Evolutionary conservation across 2,888 invertebrate species (phyloP).

Genomic region (Apodemia arnacis): DNA sequence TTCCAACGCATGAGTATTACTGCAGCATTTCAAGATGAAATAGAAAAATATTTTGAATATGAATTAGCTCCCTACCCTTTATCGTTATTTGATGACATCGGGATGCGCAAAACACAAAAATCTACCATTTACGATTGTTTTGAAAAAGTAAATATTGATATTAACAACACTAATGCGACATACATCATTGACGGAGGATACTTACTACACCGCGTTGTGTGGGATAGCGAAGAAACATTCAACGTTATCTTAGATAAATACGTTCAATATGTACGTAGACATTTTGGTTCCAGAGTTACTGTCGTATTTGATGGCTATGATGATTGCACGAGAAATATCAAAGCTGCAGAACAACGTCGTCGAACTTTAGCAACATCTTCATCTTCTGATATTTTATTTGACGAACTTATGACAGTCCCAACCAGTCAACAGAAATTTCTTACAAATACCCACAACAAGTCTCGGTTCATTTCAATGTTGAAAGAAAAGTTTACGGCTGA

Average conservation of each 20-base stretch:
- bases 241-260: slow-evolving; percentile 78
- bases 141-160: slow-evolving; percentile 72
- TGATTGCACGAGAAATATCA: slow-evolving; percentile 82
- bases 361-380: slow-evolving; percentile 48
- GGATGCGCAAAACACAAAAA: slow-evolving; percentile 82
- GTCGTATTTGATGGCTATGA: slow-evolving; percentile 85
- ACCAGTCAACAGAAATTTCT: slow-evolving; percentile 82
- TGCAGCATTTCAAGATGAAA: slow-evolving; percentile 64
- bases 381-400: slow-evolving; percentile 84
- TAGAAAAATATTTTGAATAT: slow-evolving; percentile 68
- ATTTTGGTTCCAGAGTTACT: slow-evolving; percentile 71
- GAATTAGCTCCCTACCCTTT: slow-evolving; percentile 54
- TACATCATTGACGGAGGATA: slow-evolving; percentile 84
- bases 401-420: slow-evolving; percentile 84
- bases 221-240: slow-evolving; percentile 81
- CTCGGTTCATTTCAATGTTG: slow-evolving; percentile 85
- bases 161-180: slow-evolving; percentile 66
- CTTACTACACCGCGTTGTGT: slow-evolving; percentile 81
- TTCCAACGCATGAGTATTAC: slow-evolving; percentile 23
- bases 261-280: slow-evolving; percentile 79
- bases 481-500: slow-evolving; percentile 82
- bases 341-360: slow-evolving; percentile 84
- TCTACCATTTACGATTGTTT: slow-evolving; percentile 83
- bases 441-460: slow-evolving; percentile 86
- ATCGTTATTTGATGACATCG: slow-evolving; percentile 78